These are phyloP conservation scores for Pristionchus arcanus DNA, from an alignment of 2,888 invertebrate species.

Conservation along the genomic window DNA sequence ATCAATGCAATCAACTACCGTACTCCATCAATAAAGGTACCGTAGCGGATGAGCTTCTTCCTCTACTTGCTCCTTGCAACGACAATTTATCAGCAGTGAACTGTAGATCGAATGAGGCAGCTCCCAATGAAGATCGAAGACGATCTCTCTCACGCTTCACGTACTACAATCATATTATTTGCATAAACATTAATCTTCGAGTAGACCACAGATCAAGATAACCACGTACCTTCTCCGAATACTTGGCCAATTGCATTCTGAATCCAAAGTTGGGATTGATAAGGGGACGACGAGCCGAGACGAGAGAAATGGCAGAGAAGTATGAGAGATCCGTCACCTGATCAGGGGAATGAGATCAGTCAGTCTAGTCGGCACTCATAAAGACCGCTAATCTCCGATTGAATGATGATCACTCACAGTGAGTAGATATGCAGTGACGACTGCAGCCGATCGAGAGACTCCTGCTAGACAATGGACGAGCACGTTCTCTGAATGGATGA, in stretches of 20 bases:
- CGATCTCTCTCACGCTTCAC: constrained; percentile 48
- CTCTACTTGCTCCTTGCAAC: constrained; percentile 20
- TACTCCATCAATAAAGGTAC: neutral
- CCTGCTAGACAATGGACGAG: constrained; percentile 76
- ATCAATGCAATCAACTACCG: neutral
- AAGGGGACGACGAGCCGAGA: constrained; percentile 62
- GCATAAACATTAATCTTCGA: no score
- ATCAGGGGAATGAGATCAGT: neutral
- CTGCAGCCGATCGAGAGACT: constrained; percentile 70
- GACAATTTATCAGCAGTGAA: constrained; percentile 51
- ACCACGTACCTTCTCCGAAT: constrained; percentile 61
- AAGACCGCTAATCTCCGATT: neutral
- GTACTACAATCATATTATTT: neutral
- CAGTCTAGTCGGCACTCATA: no score
- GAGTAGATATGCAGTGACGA: constrained; percentile 73
- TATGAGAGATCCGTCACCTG: constrained; percentile 65
- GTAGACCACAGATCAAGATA: no score
- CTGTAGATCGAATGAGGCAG: constrained; percentile 36
- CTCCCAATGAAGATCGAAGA: constrained; percentile 28
- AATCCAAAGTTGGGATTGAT: constrained; percentile 76
- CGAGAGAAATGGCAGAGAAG: constrained; percentile 63
- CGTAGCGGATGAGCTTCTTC: constrained; percentile 1
- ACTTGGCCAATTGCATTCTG: constrained; percentile 72
- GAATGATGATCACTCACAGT: constrained; percentile 50
- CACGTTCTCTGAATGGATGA: constrained; percentile 66